Evolutionary conservation across 2,888 invertebrate genomes (phyloP), one percentile per base, ranked within the genome.

Genomic region (Keiferia lycopersicella): DNA sequence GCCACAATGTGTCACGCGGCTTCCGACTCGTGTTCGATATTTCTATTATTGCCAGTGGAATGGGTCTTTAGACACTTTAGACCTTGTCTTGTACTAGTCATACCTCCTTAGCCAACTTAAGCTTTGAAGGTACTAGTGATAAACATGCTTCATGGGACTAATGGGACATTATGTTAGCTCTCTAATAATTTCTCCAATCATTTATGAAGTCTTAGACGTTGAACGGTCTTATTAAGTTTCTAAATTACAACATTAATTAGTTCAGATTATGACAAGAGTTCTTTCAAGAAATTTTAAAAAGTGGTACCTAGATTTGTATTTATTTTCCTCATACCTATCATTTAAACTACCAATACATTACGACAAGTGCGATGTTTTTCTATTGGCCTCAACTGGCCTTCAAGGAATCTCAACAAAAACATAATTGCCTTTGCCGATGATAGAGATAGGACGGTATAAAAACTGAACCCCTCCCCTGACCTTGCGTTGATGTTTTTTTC

Each of bases 1-100:
- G 78, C 84, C 85, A 81, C 85, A 86, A 81, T 81, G 82, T 86
- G 85, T 80, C 82, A 79, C 76, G 76, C 75, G 79, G 82, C 84
- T 86, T 87, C 85, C 86, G 84, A 84, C 70, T 83, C 77, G 73
- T 83, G 81, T 82, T 80, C 81, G 79, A 84, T 86, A 84, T 87
- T 84, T 84, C 79, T 83, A 83, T 86, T 86, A 87, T 84, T 82
- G 80, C 78, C 77, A 30, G 39, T 56, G 14, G 53, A 53, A 62
- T 62, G 10, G 51, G 38, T 51, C 50, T 56, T 34, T 34, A 56
- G 34, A 12, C 56, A 56, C 30, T n/a, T 20, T 39, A 39, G 14
- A 12, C 34, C 18, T 20, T 39, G 56, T 30, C 18, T 20, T 39
- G 56, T 30, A 56, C 14, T 26, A 0, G 38, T 22, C n/a, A 38